These are phyloP conservation scores for Furcifer pardalis DNA, from an alignment of 2,797 vertebrate genomes.

Conservation along the genomic window DNA sequence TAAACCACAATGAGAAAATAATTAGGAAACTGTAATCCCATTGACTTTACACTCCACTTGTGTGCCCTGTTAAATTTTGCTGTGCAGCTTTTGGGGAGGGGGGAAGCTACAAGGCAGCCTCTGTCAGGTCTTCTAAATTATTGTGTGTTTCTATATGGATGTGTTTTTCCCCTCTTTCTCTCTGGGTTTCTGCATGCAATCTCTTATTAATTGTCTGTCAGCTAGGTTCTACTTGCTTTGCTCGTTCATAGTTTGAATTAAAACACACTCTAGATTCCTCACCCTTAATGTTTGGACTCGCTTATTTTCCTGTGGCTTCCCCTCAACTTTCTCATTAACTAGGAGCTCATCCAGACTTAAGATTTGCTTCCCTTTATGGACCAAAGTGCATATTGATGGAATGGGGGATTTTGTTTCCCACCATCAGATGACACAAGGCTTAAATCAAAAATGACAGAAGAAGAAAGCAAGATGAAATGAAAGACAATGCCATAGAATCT, in stretches of 20 bases:
- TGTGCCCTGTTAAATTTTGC: constrained; percentile 66
- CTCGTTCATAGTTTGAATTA: constrained; percentile 42
- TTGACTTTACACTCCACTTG: constrained; percentile 81
- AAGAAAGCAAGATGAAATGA: no score
- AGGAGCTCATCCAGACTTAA: no score
- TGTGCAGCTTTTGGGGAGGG: constrained; percentile 55
- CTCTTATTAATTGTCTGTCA: constrained; percentile 1
- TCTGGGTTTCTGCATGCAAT: not conserved
- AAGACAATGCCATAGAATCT: no score
- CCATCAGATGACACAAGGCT: no score
- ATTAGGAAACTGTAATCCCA: constrained; percentile 83
- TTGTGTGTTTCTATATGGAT: constrained; percentile 27
- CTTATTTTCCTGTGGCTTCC: not conserved
- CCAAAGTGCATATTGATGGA: not conserved
- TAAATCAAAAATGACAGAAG: no score
- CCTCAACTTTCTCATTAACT: no score
- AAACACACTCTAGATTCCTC: not conserved
- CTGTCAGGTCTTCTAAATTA: constrained; percentile 39
- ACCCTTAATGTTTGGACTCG: no score
- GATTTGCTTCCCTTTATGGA: no score
- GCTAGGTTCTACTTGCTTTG: constrained; percentile 11
- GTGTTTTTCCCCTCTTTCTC: not conserved
- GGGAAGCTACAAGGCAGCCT: constrained; percentile 41
- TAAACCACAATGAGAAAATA: constrained; percentile 82
- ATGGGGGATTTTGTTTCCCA: not conserved